Conservation (phyloP, 2,888 invertebrate species). For the Ametastegia equiseti region DNA sequence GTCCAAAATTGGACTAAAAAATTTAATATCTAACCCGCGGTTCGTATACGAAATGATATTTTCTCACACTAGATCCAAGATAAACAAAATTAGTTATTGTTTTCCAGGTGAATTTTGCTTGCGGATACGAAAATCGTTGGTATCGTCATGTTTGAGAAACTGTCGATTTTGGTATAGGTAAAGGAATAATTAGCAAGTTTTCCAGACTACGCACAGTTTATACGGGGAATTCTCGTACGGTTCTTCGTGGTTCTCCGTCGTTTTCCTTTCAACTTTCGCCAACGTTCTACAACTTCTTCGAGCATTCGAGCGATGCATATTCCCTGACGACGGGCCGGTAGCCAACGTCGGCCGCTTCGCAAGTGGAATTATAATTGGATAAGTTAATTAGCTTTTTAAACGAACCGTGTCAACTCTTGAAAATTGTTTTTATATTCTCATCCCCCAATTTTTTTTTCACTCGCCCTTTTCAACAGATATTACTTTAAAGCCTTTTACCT, state of each 20-base stretch:
- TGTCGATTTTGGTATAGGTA: background rate
- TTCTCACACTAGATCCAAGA: background rate
- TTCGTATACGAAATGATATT: background rate
- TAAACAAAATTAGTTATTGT: background rate
- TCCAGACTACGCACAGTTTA: slow-evolving; percentile 4
- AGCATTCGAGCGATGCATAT: slow-evolving; percentile 38
- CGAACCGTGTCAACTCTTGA: slow-evolving; percentile 56
- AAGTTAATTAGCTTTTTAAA: slow-evolving; percentile 71
- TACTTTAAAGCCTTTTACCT: background rate
- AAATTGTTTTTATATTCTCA: slow-evolving; percentile 28
- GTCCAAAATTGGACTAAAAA: background rate
- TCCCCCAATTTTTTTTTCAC: background rate
- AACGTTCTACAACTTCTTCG: slow-evolving; percentile 21
- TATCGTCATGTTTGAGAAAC: background rate
- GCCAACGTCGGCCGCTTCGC: slow-evolving; percentile 39
- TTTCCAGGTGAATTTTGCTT: background rate
- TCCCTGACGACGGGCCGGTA: slow-evolving; percentile 14
- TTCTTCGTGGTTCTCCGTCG: slow-evolving; percentile 20
- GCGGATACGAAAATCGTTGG: background rate
- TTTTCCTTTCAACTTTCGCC: slow-evolving; percentile 23
- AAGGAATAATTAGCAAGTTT: slow-evolving; percentile 12
- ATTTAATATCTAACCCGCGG: no score
- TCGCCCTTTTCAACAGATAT: background rate
- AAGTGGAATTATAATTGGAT: slow-evolving; percentile 62
- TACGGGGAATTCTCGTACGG: background rate